A percentile compares a stretch with the other conserved stretches of the same genome.
Conservation (phyloP, 2,888 invertebrate species). For the Chrysina gloriosa region DNA sequence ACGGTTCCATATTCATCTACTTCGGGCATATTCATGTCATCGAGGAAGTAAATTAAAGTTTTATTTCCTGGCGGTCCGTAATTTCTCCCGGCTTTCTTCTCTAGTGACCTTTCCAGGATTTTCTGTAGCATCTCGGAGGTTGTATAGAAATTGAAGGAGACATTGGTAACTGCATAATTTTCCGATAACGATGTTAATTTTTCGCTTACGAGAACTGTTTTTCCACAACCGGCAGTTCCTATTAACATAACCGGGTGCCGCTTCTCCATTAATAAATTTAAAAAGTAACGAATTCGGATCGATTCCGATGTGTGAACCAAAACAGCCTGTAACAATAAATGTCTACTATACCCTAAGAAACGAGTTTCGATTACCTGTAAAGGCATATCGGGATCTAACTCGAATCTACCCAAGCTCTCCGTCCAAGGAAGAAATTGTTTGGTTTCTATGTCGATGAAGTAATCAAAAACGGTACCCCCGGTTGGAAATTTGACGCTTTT, state of each 20-base stretch:
- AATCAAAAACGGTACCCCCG: constrained; percentile 95
- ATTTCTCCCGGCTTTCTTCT: constrained; percentile 93
- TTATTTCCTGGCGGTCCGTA: constrained; percentile 96
- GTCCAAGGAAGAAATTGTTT: constrained; percentile 93
- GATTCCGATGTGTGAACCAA: constrained; percentile 95
- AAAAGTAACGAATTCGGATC: constrained; percentile 87
- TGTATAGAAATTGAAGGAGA: constrained; percentile 97
- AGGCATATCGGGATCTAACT: constrained; percentile 91
- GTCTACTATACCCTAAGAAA: too few relatives aligned
- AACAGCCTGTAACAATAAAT: constrained; percentile 74
- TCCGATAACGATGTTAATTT: constrained; percentile 80
- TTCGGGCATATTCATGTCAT: constrained; percentile 99
- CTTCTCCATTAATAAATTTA: constrained; percentile 89
- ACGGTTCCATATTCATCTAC: constrained; percentile 91
- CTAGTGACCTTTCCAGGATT: constrained; percentile 92
- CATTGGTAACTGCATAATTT: constrained; percentile 88
- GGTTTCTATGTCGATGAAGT: constrained; percentile 89
- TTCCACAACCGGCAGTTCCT: constrained; percentile 93
- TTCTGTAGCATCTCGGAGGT: constrained; percentile 94
- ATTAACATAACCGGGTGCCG: constrained; percentile 95
- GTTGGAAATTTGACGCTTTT: constrained; percentile 93
- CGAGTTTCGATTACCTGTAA: too few relatives aligned
- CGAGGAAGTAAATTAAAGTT: constrained; percentile 93
- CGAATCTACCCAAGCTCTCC: constrained; percentile 89
- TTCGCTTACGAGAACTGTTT: constrained; percentile 85